Evolutionary conservation across 1,140 invertebrate species (phyloP).

Genomic region (Venturia canescens): DNA sequence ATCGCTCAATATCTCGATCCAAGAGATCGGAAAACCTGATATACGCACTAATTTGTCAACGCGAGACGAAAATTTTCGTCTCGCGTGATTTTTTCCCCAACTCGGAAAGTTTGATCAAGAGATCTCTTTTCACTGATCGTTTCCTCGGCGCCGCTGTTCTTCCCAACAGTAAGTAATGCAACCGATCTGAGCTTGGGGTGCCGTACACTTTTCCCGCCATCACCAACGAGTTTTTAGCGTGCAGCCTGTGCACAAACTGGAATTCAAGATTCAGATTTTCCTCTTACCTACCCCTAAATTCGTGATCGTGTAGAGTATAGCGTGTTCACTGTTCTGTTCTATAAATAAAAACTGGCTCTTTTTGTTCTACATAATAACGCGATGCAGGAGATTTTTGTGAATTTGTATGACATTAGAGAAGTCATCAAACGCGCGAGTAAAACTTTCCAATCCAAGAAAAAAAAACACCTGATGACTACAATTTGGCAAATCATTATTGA

Average conservation of each 20-base stretch:
- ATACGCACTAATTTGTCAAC: conserved; percentile 8
- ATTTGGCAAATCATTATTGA: no score
- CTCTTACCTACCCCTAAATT: conserved; percentile 22
- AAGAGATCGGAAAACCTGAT: no score
- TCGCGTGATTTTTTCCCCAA: conserved; percentile 23
- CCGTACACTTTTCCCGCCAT: conserved; percentile 4
- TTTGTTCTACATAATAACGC: conserved; percentile 14
- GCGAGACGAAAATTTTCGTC: not conserved
- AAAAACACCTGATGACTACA: no score
- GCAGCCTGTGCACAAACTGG: conserved; percentile 32
- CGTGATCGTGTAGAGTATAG: conserved; percentile 31
- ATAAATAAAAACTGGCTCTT: not conserved
- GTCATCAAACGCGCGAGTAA: no score
- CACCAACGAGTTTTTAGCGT: conserved; percentile 52
- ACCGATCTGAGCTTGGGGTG: not conserved
- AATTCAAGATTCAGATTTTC: conserved; percentile 25
- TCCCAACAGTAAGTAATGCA: conserved; percentile 6
- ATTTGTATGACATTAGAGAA: not conserved
- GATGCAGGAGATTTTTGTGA: not conserved
- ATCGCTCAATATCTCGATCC: no score
- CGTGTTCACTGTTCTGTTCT: conserved; percentile 1
- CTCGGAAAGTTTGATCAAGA: not conserved
- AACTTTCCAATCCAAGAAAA: no score
- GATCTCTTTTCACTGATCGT: conserved; percentile 23
- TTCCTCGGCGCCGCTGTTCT: conserved; percentile 12